phyloP scores from a whole-genome alignment of 2,113 vertebrate genomes.

The Cervus canadensis region DNA sequence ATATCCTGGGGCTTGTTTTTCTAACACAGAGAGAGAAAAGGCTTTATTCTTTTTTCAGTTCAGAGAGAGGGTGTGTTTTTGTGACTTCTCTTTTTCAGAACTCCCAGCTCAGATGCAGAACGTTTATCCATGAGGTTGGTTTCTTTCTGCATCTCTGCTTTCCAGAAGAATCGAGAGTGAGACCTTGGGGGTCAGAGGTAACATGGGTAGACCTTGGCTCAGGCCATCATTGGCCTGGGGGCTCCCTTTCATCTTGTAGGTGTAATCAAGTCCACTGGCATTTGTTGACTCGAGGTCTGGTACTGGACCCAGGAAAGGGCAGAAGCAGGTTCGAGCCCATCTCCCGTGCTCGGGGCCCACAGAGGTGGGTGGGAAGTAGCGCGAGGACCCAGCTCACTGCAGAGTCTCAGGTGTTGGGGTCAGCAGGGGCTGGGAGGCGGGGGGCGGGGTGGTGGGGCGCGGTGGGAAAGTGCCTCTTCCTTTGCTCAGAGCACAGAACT shows the following conservation, averaged over 20 bases:
- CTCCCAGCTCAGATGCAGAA: background rate
- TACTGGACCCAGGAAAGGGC: too few species aligned
- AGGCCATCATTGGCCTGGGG: background rate
- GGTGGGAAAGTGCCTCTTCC: too few species aligned
- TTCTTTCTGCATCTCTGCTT: background rate
- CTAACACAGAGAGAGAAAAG: background rate
- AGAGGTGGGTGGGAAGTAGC: background rate
- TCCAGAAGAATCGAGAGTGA: background rate
- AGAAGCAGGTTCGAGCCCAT: rapidly evolving
- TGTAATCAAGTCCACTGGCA: rapidly evolving
- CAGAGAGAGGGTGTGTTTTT: background rate
- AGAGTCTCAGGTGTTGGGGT: background rate
- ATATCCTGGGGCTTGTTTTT: background rate
- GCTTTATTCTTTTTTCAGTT: background rate
- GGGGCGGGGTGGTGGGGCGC: too few species aligned
- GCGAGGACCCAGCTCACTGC: rapidly evolving
- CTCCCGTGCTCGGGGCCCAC: rapidly evolving
- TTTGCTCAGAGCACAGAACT: too few species aligned
- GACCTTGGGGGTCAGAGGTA: too few species aligned
- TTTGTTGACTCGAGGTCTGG: rapidly evolving
- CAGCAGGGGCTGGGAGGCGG: too few species aligned
- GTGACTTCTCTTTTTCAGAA: background rate
- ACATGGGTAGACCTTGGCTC: background rate
- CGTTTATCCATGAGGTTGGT: background rate
- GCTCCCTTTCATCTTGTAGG: background rate